These are phyloP conservation scores for Gymnothorax javanicus DNA, from an alignment of 2,797 vertebrate genomes.

Conservation along the genomic window DNA sequence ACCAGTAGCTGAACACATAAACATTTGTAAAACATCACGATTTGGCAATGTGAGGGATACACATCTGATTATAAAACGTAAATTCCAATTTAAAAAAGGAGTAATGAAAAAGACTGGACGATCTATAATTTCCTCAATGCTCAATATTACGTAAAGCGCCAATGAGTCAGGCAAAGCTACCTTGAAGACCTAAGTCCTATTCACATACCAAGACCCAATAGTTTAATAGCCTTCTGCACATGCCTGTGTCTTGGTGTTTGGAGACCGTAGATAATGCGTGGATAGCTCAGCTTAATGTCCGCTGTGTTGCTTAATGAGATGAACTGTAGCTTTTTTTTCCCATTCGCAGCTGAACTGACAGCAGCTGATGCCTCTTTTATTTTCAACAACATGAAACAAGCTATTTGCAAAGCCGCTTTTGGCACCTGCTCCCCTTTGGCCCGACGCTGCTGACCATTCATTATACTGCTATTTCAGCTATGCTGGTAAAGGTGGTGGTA, in stretches of 20 bases:
- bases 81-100: background rate
- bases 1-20: background rate
- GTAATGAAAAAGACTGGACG: background rate
- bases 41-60: background rate
- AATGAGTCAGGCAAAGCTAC: background rate
- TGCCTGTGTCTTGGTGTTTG: background rate
- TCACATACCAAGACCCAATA: background rate
- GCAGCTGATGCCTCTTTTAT: slow-evolving; percentile 45
- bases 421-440: background rate
- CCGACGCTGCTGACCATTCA: background rate
- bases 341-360: slow-evolving; percentile 32
- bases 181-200: no score
- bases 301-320: slow-evolving; percentile 50
- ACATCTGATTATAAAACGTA: background rate
- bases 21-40: background rate
- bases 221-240: background rate
- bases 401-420: background rate
- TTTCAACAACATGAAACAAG: background rate
- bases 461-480: background rate
- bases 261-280: background rate
- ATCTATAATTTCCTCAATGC: background rate
- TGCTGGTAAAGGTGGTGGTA: background rate
- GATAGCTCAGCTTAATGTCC: background rate
- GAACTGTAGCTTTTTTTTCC: no score
- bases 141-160: background rate